Conservation (phyloP, 2,113 vertebrate species). For the Menura novaehollandiae region DNA sequence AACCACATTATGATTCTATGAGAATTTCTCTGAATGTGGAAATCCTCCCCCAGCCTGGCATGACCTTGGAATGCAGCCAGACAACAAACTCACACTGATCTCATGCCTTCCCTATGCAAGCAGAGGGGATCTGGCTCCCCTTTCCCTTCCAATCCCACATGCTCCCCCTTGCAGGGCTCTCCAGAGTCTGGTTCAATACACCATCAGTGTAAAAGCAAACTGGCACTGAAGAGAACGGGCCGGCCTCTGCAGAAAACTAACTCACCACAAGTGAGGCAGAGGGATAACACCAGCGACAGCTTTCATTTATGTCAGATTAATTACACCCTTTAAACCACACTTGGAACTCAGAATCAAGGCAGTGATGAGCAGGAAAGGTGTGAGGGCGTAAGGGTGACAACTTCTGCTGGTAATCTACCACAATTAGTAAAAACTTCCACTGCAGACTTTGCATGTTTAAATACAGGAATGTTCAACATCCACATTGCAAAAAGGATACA, state of each 20-base stretch:
- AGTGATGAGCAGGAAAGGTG: neutral
- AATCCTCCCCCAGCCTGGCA: neutral
- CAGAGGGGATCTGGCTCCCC: neutral
- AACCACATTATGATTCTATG: neutral
- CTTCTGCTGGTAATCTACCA: neutral
- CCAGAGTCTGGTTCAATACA: neutral
- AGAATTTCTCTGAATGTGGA: neutral
- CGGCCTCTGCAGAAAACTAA: neutral
- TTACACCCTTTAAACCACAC: neutral
- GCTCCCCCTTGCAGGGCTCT: neutral
- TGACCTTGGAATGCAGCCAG: fast-evolving
- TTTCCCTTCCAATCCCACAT: neutral
- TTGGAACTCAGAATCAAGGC: neutral
- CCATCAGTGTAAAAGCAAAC: fast-evolving
- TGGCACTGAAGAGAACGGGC: fast-evolving
- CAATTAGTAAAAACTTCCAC: neutral
- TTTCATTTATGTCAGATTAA: neutral
- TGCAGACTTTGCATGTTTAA: neutral
- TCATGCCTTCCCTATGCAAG: neutral
- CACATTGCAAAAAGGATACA: neutral
- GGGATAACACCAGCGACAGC: neutral
- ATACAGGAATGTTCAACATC: neutral
- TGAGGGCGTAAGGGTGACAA: neutral
- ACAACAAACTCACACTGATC: neutral
- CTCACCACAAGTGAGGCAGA: neutral